Evolutionary conservation across 2,888 invertebrate species (phyloP).

Genomic region (Ectemnius continuus): DNA sequence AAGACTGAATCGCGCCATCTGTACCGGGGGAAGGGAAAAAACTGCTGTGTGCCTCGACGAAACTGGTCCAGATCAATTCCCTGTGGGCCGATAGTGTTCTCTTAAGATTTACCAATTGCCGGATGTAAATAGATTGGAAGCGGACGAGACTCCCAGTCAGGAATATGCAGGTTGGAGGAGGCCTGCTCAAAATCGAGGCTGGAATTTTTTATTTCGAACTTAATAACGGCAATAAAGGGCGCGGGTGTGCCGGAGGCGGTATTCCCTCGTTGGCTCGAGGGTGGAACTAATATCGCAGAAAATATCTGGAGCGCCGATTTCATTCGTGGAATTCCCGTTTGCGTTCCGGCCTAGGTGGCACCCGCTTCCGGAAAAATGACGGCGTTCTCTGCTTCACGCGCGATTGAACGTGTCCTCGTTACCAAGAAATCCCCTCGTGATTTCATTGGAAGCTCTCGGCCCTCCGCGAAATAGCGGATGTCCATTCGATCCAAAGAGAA

Average conservation of each 20-base stretch:
- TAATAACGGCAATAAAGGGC: conserved; percentile 5
- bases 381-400: conserved; percentile 25
- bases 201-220: conserved; percentile 22
- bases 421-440: conserved; percentile 28
- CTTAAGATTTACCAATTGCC: no score
- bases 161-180: not conserved
- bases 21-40: no score
- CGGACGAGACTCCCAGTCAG: no score
- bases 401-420: conserved; percentile 42
- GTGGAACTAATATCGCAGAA: conserved; percentile 57
- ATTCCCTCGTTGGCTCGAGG: not conserved
- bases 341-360: conserved; percentile 45
- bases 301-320: conserved; percentile 57
- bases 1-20: no score
- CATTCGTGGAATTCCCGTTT: conserved; percentile 48
- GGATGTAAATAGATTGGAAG: no score
- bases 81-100: no score
- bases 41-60: no score
- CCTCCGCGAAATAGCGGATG: no score
- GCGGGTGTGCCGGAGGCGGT: not conserved
- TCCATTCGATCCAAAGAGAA: no score
- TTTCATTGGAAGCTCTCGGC: conserved; percentile 15
- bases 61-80: no score
- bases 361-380: conserved; percentile 52
- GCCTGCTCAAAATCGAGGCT: conserved; percentile 3